A percentile compares a stretch with the other conserved stretches of the same genome.
Evolutionary conservation across 1,140 invertebrate genomes (phyloP).

Genomic region (Cydia amplana): DNA sequence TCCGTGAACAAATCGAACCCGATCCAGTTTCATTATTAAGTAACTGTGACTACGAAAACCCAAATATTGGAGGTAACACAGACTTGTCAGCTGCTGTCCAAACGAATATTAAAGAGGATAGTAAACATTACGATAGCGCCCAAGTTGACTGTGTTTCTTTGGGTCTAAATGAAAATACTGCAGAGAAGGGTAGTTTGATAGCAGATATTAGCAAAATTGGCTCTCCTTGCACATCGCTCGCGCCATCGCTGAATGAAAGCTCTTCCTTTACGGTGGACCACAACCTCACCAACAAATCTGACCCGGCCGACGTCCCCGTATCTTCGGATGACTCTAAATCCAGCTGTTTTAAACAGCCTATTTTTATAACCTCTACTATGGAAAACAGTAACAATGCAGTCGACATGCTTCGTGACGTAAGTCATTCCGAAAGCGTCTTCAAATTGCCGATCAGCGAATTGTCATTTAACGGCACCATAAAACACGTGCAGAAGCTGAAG

Average conservation of each 20-base stretch:
- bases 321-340: conserved; percentile 66
- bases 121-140: conserved; percentile 50
- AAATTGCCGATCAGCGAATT: conserved; percentile 74
- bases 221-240: conserved; percentile 49
- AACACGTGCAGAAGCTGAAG: conserved; percentile 74
- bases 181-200: conserved; percentile 50
- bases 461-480: conserved; percentile 75
- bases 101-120: conserved; percentile 46
- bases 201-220: conserved; percentile 52
- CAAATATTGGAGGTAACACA: conserved; percentile 62
- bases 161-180: conserved; percentile 43
- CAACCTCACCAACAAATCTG: conserved; percentile 61
- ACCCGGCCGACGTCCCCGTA: conserved; percentile 51
- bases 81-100: conserved; percentile 58
- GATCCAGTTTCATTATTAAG: conserved; percentile 42
- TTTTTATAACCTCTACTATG: conserved; percentile 74
- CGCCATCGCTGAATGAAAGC: conserved; percentile 54
- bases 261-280: conserved; percentile 55
- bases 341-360: conserved; percentile 54
- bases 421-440: conserved; percentile 61
- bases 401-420: conserved; percentile 68
- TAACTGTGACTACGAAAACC: conserved; percentile 55
- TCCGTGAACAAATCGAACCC: conserved; percentile 50
- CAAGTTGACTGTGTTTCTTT: conserved; percentile 50
- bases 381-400: conserved; percentile 78